Base-by-base conservation (phyloP, 2,888 invertebrate species). In the Melinopterus prodromus region DNA sequence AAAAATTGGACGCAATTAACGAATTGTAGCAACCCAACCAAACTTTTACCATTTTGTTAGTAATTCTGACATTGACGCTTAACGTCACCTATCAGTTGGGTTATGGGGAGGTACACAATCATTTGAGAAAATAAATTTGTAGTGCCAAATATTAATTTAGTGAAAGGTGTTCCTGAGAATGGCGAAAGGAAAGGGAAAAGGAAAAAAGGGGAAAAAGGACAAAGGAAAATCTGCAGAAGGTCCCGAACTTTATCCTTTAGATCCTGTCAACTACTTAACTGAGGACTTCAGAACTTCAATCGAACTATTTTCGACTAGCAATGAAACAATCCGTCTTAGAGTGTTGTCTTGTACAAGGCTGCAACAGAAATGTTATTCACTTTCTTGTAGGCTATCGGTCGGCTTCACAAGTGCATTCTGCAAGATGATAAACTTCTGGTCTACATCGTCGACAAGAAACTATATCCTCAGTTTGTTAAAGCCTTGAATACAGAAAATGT, bases 401-500 rank as follows among this genome's bases (percentile, higher is more conserved):
- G 74, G n/a, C 35, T 74, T n/a, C 74, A 74, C n/a, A 26, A 74
- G 37, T 74, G 74, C 36, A 36, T 74, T 35, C 35, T 36, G 9
- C 26, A 74, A 7, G 37, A 74, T 35, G 74, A 74, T 2, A 37
- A 74, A 7, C 15, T 74, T 4, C n/a, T 35, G n/a, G 74, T 36
- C n/a, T 74, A 26, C 35, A 9, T 74, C 15, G 14, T 74, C 35
- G 37, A 74, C n/a, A 35, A 74, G n/a, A 15, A 37, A 4, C 5
- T 74, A 12, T 35, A 74, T 7, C 36, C 74, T 35, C 35, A 74
- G n/a, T 74, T 74, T 14, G 9, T 74, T 5, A 26, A 36, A 16
- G n/a, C 35, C 7, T 15, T 74, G 37, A 74, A 74, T n/a, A 36
- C 74, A 5, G 35, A 35, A 3, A 74, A 74, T 35, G 35, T 74